A percentile compares a stretch with the other conserved stretches of the same genome.
phyloP scores from a whole-genome alignment of 2,888 invertebrate species.

The Epirrhoe alternata region DNA sequence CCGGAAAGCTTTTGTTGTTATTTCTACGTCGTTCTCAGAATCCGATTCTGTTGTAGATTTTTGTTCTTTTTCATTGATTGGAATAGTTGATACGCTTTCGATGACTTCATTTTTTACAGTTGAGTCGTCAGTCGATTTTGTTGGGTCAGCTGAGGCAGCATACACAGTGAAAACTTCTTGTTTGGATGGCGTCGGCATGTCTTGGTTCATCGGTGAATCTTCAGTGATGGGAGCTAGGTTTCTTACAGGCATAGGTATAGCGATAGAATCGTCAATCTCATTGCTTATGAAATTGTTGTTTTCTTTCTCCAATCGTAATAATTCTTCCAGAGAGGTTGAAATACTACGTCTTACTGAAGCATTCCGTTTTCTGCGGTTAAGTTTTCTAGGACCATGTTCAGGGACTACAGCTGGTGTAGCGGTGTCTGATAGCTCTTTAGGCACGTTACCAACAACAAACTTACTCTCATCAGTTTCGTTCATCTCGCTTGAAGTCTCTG shows the following conservation, averaged over 20 bases:
- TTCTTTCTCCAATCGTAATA: slow-evolving; percentile 69
- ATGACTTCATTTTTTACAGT: slow-evolving; percentile 59
- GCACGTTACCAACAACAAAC: slow-evolving; percentile 88
- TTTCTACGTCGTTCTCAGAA: slow-evolving; percentile 60
- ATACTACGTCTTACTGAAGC: slow-evolving; percentile 60
- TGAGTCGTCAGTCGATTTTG: slow-evolving; percentile 49
- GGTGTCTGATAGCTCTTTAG: slow-evolving; percentile 83
- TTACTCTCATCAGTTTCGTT: slow-evolving; percentile 72
- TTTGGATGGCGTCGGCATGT: slow-evolving; percentile 46
- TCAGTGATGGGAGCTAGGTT: slow-evolving; percentile 54
- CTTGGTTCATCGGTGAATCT: slow-evolving; percentile 45
- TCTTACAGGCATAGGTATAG: slow-evolving; percentile 54
- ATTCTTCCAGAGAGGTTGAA: slow-evolving; percentile 71
- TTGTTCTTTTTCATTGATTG: slow-evolving; percentile 60
- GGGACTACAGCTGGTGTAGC: slow-evolving; percentile 86
- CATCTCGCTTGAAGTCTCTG: slow-evolving; percentile 56
- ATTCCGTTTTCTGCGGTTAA: slow-evolving; percentile 61
- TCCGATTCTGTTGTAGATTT: slow-evolving; percentile 59
- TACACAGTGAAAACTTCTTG: slow-evolving; percentile 61
- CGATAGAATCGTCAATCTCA: slow-evolving; percentile 76
- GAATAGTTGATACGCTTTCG: slow-evolving; percentile 76
- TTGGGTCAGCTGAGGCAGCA: slow-evolving; percentile 57
- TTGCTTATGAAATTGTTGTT: slow-evolving; percentile 78
- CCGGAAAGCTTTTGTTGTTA: slow-evolving; percentile 69
- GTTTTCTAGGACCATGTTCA: slow-evolving; percentile 87